phyloP scores from a whole-genome alignment of 2,797 vertebrate genomes.

The Botia kubotai region DNA sequence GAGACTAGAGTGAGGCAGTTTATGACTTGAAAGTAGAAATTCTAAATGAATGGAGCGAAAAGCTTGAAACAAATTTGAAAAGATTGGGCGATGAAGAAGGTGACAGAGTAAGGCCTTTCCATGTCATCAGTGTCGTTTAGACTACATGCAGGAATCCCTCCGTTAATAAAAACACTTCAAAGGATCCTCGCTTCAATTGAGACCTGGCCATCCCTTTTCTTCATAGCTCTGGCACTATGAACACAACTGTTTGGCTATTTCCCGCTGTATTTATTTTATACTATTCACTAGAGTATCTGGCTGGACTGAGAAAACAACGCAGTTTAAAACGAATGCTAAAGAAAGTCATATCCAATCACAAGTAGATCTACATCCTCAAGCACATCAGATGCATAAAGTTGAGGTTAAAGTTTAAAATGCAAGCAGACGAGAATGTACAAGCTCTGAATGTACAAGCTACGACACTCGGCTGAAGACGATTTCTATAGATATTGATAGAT shows the following conservation, averaged over 20 bases:
- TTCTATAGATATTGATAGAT: neutral
- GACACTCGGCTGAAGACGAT: neutral
- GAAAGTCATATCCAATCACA: slow-evolving; percentile 72
- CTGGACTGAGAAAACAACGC: slow-evolving; percentile 89
- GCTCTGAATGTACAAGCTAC: slow-evolving; percentile 25
- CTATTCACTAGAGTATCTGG: slow-evolving; percentile 85
- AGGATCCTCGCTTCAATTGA: slow-evolving; percentile 92
- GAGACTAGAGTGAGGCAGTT: slow-evolving; percentile 6
- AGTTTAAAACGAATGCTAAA: slow-evolving; percentile 89
- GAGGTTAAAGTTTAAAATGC: slow-evolving; percentile 16
- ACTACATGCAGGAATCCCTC: slow-evolving; percentile 93
- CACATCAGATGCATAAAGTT: slow-evolving; percentile 24
- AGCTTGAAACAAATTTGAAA: slow-evolving; percentile 88
- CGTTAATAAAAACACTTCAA: slow-evolving; percentile 96
- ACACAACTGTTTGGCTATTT: slow-evolving; percentile 85
- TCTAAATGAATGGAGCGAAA: slow-evolving; percentile 82
- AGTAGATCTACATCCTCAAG: slow-evolving; percentile 65
- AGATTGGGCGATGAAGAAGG: slow-evolving; percentile 92
- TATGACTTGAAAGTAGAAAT: slow-evolving; percentile 40
- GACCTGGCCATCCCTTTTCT: slow-evolving; percentile 89
- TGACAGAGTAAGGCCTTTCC: slow-evolving; percentile 96
- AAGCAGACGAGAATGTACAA: slow-evolving; percentile 17
- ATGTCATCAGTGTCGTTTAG: slow-evolving; percentile 98
- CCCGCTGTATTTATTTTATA: slow-evolving; percentile 83
- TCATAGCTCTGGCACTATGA: slow-evolving; percentile 88